Base-by-base conservation (phyloP, 2,113 vertebrate genomes). In the Hydrochoerus hydrochaeris region DNA sequence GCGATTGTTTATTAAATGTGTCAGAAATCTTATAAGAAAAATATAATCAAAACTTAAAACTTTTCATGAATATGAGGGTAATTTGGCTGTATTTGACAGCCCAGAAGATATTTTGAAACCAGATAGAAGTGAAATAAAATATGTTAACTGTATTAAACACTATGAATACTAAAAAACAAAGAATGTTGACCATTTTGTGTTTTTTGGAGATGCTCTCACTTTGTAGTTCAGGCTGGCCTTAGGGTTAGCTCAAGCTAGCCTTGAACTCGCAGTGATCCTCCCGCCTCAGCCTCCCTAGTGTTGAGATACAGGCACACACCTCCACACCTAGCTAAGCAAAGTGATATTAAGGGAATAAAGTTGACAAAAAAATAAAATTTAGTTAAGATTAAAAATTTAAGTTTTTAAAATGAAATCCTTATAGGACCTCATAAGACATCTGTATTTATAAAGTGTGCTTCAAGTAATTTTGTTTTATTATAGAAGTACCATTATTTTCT, bases 21-120 rank as follows among this genome's bases (percentile, higher is more conserved):
- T 82, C 49, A 94, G 67, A 73, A 44, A 19, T 91, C 90, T 96
- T 75, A 28, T 3, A 88, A 81, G 49, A 87, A 85, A 95, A 95
- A 5, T 60, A 8, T 30, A 82, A 95, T 73, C 20, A 75, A 94
- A 57, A 81, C 62, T 78, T 19, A 80, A 32, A 82, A 52, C 22
- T 5, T 69, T 3, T 44, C 52, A 41, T 60, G 35, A 88, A 80
- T 41, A 86, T 4, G n/a, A 62, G 65, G 41, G 38, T 44, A 81
- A 52, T 49, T 24, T 62, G 4, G 49, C 38, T 81, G 17, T 58
- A 57, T 69, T 49, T 95, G 22, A 75, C 19, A 81, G 32, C 38
- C 69, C 69, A 82, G 30, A 17, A 82, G 82, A 78, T 9, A 75
- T 62, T 90, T 69, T 30, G 65, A 84, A 95, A 95, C 69, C 60